Base-by-base conservation (phyloP, 2,888 invertebrate genomes). In the Helleia helle region DNA sequence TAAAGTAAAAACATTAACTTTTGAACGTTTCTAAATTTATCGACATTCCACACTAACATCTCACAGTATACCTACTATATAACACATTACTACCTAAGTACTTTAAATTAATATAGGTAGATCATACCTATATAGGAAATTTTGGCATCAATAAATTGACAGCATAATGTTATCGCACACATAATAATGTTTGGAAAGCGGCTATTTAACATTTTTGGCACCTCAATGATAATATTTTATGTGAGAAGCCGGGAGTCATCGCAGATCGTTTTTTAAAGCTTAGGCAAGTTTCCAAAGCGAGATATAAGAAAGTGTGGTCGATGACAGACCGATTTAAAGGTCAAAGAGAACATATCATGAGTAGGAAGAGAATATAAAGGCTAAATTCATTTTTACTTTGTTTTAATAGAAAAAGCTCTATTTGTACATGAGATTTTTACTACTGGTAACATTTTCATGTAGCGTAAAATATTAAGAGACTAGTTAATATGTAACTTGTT, bases 141-240 rank as follows among this genome's bases (percentile, higher is more conserved):
- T n/a, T n/a, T n/a, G n/a, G n/a, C n/a, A n/a, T n/a, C n/a, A n/a
- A n/a, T n/a, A n/a, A n/a, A n/a, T n/a, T n/a, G n/a, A n/a, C n/a
- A n/a, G n/a, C n/a, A n/a, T 14, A 6, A 17, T 12, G 25, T 9
- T 12, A 22, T 12, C 12, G 17, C 9, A 24, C 25, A 41, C 34
- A 38, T 29, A 30, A 26, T 36, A 29, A 39, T 28, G 36, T 36
- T 43, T 40, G 38, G 24, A 29, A 38, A 40, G 40, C 30, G 17
- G 12, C 24, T 26, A 38, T 44, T 34, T 25, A 37, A 15, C 13
- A 37, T 44, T 36, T 49, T 49, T 49, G 49, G 49, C 47, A 49
- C 44, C 44, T 38, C 38, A 12, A 6, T 24, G 27, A 40, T n/a
- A n/a, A n/a, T 36, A 47, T 44, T 43, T 40, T 15, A 40, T 41